phyloP scores from a whole-genome alignment of 2,113 vertebrate genomes.

The Ptilorrhoa leucosticta region DNA sequence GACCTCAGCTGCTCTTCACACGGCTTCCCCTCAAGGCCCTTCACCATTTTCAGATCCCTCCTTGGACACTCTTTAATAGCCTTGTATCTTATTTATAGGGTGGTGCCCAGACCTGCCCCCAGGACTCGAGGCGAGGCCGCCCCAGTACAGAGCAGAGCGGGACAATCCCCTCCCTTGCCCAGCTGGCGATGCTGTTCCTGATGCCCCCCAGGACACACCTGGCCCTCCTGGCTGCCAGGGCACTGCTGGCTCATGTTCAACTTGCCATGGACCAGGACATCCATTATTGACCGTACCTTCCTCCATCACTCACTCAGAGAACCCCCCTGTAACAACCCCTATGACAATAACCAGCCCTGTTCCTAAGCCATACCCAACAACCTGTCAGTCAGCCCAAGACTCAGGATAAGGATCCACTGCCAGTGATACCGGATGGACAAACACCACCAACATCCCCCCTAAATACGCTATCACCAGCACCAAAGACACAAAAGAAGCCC shows the following conservation, averaged over 20 bases:
- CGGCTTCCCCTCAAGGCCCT: rapidly evolving
- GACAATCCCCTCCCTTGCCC: neutral
- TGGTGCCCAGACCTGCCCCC: neutral
- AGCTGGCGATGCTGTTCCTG: rapidly evolving
- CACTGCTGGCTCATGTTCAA: neutral
- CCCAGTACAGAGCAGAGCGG: rapidly evolving
- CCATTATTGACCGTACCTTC: no score
- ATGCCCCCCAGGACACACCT: rapidly evolving
- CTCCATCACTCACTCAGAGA: no score
- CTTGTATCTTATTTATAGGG: neutral
- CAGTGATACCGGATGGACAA: no score
- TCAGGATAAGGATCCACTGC: no score
- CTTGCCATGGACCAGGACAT: rapidly evolving
- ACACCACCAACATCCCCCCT: no score
- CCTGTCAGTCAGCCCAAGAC: no score
- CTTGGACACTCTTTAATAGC: neutral
- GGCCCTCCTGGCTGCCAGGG: neutral
- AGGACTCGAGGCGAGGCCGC: rapidly evolving
- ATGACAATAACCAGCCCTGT: no score
- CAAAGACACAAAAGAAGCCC: no score
- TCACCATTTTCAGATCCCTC: neutral
- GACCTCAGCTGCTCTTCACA: rapidly evolving
- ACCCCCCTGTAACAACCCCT: no score
- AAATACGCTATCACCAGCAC: no score
- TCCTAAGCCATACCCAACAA: no score